Evolutionary conservation across 2,797 vertebrate species (phyloP), one percentile per base, ranked within the genome.

Genomic region (Rhinatrema bivittatum): DNA sequence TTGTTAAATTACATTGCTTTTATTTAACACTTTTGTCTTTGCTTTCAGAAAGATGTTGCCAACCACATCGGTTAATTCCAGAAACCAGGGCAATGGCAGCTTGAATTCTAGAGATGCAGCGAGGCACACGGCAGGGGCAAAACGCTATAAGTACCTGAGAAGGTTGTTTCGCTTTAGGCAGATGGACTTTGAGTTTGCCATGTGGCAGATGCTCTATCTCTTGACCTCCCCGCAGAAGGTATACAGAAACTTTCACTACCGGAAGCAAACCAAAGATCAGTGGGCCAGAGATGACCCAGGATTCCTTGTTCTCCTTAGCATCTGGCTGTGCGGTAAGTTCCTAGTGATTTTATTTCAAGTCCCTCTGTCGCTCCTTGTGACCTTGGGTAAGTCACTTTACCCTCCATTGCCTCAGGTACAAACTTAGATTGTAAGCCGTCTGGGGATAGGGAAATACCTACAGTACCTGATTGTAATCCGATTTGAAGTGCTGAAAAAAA

Each of bases 261-360:
- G 95, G 36, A 99, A 99, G 60, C 96, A 99, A 76, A 99, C 94
- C 2, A 99, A 99, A 68, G 95, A 99, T 71, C 95, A 99, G 44
- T 98, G 95, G 96, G 96, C 96, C 2, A 77, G 94, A 34, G 95
- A 99, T 4, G 96, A 99, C 60, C 96, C 96, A 0, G 96, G 93
- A 7, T 99, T 99, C 62, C 75, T 99, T 17, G 92, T 95, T 1
- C 72, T 99, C 12, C 86, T 99, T 60, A 90, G 94, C 60, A 49
- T 99, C 60, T 98, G 94, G 95, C 81, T 99, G 3, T 98, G 94
- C 8, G 94, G 96, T 91, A 54, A 79, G 88, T 81, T 32, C n/a
- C n/a, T n/a, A n/a, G n/a, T n/a, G n/a, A n/a, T n/a, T n/a, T n/a
- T n/a, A n/a, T n/a, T n/a, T n/a, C n/a, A n/a, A n/a, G n/a, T n/a